Evolutionary conservation across 2,113 vertebrate species (phyloP), one percentile per base, ranked within the genome.

Genomic region (Gulo gulo): DNA sequence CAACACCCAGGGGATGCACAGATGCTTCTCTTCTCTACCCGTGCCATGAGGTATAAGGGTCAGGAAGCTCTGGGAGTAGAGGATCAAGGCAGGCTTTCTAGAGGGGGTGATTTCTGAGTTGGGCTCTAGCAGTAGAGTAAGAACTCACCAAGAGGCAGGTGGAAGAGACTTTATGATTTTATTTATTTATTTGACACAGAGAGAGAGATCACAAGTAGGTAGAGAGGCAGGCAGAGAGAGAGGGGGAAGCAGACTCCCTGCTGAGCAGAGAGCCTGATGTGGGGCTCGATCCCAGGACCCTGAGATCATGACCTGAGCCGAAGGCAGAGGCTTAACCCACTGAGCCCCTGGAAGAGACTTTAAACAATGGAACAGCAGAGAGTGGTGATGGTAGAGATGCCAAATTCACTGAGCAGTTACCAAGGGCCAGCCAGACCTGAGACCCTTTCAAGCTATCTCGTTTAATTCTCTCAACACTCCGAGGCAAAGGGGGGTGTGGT

Each of bases 11-110:
- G 73, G 36, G n/a, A 29, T 26, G 47, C 39, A 5, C 42, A 26
- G 24, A 3, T 7, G 24, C 11, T 55, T 42, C 26, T 47, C 1
- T 79, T 18, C 10, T 24, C 39, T 2, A 4, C 24, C 34, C 0
- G 0, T 20, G 29, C 26, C 26, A 13, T 18, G 18, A 67, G 9
- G 26, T 57, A 11, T 12, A 50, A 31, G 24, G 10, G 23, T 39
- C 36, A 29, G 71, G 79, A 31, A 26, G 65, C 47, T 31, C 36
- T 52, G 21, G 26, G 34, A n/a, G 31, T 3, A 7, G 24, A n/a
- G 7, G 8, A 45, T 29, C 47, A 11, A n/a, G 15, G 11, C 42
- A 6, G 65, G 21, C 88, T 83, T 47, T 29, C 84, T 36, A 34
- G 47, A 79, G 36, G 36, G 45, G 42, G 69, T 7, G 69, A 50